Base-by-base conservation (phyloP, 2,888 invertebrate species). In the Heterodera filipjevi region DNA sequence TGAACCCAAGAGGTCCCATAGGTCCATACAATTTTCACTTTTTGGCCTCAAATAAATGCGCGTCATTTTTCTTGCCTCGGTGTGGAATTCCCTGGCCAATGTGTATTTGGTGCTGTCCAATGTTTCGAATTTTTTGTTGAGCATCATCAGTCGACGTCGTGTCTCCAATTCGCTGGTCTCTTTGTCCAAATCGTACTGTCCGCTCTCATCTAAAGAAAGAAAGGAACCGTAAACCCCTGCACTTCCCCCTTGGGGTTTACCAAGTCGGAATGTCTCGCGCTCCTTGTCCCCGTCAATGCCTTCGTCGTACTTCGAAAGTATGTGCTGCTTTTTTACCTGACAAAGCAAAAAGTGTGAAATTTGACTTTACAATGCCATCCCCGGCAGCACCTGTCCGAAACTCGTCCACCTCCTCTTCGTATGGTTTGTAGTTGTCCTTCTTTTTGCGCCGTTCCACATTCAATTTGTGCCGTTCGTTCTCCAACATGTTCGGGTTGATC, bases 231-330 rank as follows among this genome's bases (percentile, higher is more conserved):
- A 2, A 10, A 10, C n/a, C 39, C 39, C 71, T n/a, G 8, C 71
- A 5, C 19, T 1, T 19, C 49, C 27, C 27, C 71, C n/a, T n/a
- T n/a, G n/a, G n/a, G n/a, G n/a, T n/a, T 49, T 53, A 81, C 81
- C 81, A 22, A 88, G 80, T 68, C 86, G 80, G 82, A 87, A 87
- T 19, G 79, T 83, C 68, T 83, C 80, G 39, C 83, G 74, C 70
- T 82, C 72, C 33, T 66, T 39, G 12, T 80, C 80, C 77, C 93
- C 94, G 76, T 93, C 93, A 78, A 96, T 93, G 90, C 96, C 96
- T 88, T 96, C 96, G 90, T 98, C 96, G 89, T 99, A 98, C 91
- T 99, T 96, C 85, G 93, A 92, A 35, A 99, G 92, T 73, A 99
- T 91, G 19, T 92, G 92, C 86, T 93, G 92, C 83, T 89, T 92